These are phyloP conservation scores for Emys orbicularis DNA, from an alignment of 2,797 vertebrate genomes.

Conservation along the genomic window DNA sequence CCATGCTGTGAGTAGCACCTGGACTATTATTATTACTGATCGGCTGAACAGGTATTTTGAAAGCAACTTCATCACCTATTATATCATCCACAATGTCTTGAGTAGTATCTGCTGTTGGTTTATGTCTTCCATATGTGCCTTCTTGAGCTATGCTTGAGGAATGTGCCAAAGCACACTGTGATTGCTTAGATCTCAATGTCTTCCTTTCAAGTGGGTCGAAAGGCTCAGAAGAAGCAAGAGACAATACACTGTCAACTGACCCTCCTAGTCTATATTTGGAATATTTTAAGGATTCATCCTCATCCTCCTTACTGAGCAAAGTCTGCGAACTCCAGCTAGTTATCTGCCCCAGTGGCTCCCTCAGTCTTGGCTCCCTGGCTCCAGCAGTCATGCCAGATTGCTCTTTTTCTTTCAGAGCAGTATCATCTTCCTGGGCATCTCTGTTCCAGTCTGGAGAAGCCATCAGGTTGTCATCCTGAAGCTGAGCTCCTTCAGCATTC, in stretches of 20 bases:
- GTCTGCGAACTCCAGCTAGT: neutral
- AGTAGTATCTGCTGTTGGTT: neutral
- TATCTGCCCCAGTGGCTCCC: neutral
- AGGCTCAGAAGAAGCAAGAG: neutral
- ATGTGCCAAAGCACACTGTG: neutral
- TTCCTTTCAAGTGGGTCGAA: constrained; percentile 15
- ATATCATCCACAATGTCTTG: constrained; percentile 44
- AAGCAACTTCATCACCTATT: constrained; percentile 42
- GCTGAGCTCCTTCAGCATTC: neutral
- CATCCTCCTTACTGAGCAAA: neutral
- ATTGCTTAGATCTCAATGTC: neutral
- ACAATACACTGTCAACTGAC: constrained; percentile 38
- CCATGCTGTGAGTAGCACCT: neutral
- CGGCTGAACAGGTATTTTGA: neutral
- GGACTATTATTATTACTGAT: neutral
- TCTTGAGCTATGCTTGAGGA: neutral
- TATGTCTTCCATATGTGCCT: neutral
- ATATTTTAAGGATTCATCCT: neutral
- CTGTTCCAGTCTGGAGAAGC: neutral
- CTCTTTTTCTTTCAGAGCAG: neutral
- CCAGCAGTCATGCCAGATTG: neutral
- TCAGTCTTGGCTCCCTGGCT: neutral
- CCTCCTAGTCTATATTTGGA: neutral
- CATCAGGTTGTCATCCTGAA: neutral
- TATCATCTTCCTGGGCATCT: neutral